Conservation (phyloP, 64 coral and sea anemone genomes). For the Montipora efflorescens region DNA sequence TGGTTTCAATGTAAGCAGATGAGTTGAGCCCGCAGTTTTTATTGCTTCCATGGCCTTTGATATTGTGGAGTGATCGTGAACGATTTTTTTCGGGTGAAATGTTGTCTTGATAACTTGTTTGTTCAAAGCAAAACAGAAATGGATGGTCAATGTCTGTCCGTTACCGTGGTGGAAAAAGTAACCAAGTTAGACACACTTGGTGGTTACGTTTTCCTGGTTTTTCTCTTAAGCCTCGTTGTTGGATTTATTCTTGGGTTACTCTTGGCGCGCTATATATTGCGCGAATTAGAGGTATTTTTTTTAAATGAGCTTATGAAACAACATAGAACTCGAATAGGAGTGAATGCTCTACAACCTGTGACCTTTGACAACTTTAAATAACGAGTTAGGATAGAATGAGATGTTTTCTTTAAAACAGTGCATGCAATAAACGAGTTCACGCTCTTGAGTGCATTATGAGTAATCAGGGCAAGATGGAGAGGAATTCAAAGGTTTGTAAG, state of each 20-base stretch:
- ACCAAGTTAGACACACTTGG: conserved; percentile 81
- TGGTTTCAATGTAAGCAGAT: background rate
- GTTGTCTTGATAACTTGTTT: background rate
- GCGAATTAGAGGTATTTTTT: conserved; percentile 81
- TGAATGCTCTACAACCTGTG: no score
- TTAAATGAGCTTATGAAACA: background rate
- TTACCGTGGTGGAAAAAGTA: conserved; percentile 77
- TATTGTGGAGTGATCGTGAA: no score
- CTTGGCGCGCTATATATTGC: conserved; percentile 78
- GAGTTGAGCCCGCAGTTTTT: background rate
- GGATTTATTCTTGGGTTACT: conserved; percentile 73
- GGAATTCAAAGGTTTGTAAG: no score
- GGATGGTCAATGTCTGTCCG: conserved; percentile 72
- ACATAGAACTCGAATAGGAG: no score
- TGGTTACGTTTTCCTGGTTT: conserved; percentile 89
- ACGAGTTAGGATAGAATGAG: no score
- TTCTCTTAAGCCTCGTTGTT: conserved; percentile 66
- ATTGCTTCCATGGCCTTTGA: background rate
- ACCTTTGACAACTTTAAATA: no score
- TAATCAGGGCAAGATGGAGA: no score
- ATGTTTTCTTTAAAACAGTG: no score
- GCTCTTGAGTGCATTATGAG: no score
- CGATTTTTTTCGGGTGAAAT: background rate
- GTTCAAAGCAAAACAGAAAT: conserved; percentile 23
- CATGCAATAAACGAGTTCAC: no score